A percentile compares a stretch with the other conserved stretches of the same genome.
Conservation (phyloP, 2,888 invertebrate genomes). For the Notodonta ziczac region DNA sequence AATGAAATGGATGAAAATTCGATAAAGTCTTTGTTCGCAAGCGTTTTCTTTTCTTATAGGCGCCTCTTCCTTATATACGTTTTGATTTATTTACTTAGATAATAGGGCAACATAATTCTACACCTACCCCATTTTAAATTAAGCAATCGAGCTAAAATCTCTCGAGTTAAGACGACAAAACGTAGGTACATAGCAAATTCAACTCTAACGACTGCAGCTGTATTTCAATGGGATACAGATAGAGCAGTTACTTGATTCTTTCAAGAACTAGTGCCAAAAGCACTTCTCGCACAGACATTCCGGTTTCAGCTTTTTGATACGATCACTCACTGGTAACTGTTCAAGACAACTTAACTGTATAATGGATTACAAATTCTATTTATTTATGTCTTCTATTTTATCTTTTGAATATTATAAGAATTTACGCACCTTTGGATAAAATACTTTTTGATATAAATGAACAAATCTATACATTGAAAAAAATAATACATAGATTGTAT, state of each 20-base stretch:
- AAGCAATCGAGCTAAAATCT: no score
- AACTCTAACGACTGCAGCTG: conserved; percentile 5
- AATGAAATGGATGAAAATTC: conserved; percentile 36
- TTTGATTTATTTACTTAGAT: conserved; percentile 2
- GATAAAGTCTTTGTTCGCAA: conserved; percentile 8
- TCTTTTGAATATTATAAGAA: no score
- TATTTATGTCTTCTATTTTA: no score
- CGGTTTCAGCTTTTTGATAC: not conserved
- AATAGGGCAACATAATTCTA: conserved; percentile 8
- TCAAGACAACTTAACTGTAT: no score
- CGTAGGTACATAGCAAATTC: not conserved
- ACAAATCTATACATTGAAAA: no score
- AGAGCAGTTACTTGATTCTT: conserved; percentile 13
- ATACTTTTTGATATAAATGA: no score
- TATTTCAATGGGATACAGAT: conserved; percentile 12
- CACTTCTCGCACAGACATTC: not conserved
- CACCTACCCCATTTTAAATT: no score
- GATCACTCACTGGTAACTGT: not conserved
- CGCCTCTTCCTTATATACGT: not conserved
- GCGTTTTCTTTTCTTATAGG: not conserved
- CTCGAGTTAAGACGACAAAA: not conserved
- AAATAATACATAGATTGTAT: conserved; percentile 2
- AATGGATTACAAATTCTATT: no score
- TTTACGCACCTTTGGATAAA: no score
- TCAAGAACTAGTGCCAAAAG: conserved; percentile 10